Base-by-base conservation (phyloP, 2,113 vertebrate species). In the Ophiodon elongatus region DNA sequence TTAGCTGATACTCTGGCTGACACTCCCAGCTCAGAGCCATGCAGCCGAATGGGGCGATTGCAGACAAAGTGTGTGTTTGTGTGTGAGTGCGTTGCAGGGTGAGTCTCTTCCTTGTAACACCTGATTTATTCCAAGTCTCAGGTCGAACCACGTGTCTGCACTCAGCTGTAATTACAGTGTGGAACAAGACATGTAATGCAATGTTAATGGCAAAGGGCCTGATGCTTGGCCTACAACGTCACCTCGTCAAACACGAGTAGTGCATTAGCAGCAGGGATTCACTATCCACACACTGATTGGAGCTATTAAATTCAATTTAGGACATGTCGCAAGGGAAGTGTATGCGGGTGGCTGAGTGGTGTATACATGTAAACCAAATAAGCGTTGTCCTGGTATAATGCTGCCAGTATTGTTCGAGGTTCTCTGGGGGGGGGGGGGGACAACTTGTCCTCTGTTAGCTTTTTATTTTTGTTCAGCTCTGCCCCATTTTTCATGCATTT, bases 281-380 rank as follows among this genome's bases (percentile, higher is more conserved):
- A 75, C 83, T 41, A 39, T 84, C 62, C 59, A 64, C n/a, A 25
- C 71, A 54, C 75, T 91, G 92, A 94, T 86, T 91, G 88, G 83
- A 88, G 87, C 87, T 86, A 91, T 94, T 92, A 91, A 84, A 92
- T 90, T 83, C 88, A 91, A 93, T 91, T 91, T 86, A 89, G 85
- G 63, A 83, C 76, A 85, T 81, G 79, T 56, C 73, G 35, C 86
- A 77, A 76, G 47, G 47, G 76, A 86, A 84, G 59, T 50, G 64
- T 66, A 85, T 87, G 84, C 73, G 29, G 73, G 76, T 67, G 62
- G 62, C 75, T 86, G 86, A 89, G 85, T 87, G 85, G 60, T 90
- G 73, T 77, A 63, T 77, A 37, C 56, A 71, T 69, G 79, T 73
- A 76, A 67, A 82, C 63, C 82, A 80, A 81, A 83, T 63, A 31